Conservation (phyloP, 2,113 vertebrate species). For the Halcyon senegalensis region DNA sequence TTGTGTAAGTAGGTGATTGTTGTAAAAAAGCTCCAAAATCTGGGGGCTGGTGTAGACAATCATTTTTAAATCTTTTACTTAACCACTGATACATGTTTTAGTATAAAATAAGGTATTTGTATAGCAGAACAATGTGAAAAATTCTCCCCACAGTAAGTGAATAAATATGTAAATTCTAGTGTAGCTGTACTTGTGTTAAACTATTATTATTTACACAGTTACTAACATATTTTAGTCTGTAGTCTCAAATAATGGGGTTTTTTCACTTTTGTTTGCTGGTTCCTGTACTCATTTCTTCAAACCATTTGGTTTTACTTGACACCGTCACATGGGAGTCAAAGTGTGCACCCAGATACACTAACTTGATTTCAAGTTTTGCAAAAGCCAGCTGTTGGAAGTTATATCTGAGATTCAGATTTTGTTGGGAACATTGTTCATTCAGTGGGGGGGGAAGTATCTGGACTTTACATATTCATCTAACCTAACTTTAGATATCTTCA, state of each 20-base stretch:
- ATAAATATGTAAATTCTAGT: background rate
- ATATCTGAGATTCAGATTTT: background rate
- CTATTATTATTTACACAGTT: background rate
- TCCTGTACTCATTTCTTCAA: background rate
- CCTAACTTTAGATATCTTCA: background rate
- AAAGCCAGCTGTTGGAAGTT: background rate
- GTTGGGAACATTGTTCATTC: background rate
- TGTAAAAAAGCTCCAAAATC: background rate
- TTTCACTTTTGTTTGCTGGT: background rate
- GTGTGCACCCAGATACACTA: background rate
- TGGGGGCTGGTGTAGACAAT: background rate
- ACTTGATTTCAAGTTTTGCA: background rate
- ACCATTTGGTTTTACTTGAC: background rate
- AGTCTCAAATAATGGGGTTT: background rate
- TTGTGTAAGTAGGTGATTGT: background rate
- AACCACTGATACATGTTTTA: background rate
- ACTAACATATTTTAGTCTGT: background rate
- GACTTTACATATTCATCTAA: background rate
- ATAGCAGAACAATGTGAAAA: background rate
- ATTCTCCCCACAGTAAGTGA: background rate
- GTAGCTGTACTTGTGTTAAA: background rate
- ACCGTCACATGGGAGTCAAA: background rate
- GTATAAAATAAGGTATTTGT: background rate
- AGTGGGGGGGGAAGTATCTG: background rate
- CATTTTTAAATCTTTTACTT: background rate